Evolutionary conservation across 2,113 vertebrate species (phyloP), one percentile per base, ranked within the genome.

Genomic region (Eretmochelys imbricata): DNA sequence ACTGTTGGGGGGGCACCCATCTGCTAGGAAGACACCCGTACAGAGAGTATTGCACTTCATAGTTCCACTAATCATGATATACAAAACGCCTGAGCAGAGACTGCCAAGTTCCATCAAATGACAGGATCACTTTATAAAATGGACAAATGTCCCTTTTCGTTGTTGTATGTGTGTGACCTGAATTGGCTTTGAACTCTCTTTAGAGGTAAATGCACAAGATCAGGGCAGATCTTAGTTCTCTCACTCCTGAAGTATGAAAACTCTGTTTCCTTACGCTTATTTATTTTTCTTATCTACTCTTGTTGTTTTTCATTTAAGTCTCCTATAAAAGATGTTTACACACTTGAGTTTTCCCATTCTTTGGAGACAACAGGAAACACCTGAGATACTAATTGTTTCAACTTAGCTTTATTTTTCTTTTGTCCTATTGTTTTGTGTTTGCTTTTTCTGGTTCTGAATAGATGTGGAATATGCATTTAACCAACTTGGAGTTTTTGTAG

Each of bases 111-210:
- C 80, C 62, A 93, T 78, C 55, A 55, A 69, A 46, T 95, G 97
- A 57, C 91, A 96, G 80, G 97, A 97, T 38, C 79, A 14, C 57
- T 93, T 93, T 86, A 80, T 90, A 86, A 93, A 95, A 88, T 0
- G 1, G 91, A 81, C n/a, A 90, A 86, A 69, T 65, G 10, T 46
- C 46, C 93, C 5, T 92, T 54, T 65, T 9, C 10, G 8, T 72
- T 72, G 17, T 89, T 8, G 89, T 90, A 94, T 35, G 17, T 89
- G 94, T 95, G 96, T 89, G 54, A 79, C 89, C 83, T 24, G 89
- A 93, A 91, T 59, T 96, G 96, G 90, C 85, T 90, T 91, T 95
- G 90, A 96, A 93, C 89, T 80, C 4, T 87, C 89, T 87, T 31
- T 22, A 79, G 51, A 85, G 89, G 46, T 2, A 6, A 49, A 90